Conservation (phyloP, 2,888 invertebrate genomes). For the Nineta flava region DNA sequence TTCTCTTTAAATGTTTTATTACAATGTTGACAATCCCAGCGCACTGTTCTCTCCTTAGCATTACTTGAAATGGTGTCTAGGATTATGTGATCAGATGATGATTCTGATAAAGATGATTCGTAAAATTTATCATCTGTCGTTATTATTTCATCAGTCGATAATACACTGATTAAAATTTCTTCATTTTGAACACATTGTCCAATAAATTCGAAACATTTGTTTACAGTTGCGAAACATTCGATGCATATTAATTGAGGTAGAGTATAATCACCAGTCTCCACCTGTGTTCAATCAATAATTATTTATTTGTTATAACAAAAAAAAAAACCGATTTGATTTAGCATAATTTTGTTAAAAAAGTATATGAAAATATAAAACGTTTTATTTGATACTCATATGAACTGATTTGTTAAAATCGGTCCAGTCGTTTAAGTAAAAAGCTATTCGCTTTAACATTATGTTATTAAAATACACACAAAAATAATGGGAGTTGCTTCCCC, state of each 20-base stretch:
- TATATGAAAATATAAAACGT: no score
- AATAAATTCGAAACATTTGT: not conserved
- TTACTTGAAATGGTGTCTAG: no score
- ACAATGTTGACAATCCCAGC: not conserved
- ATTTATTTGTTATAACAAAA: no score
- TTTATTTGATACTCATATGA: no score
- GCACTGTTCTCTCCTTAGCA: not conserved
- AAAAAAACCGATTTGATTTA: no score
- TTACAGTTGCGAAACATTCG: not conserved
- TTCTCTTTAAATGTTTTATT: not conserved
- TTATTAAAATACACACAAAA: no score
- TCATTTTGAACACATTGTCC: not conserved
- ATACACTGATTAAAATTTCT: not conserved
- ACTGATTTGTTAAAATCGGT: no score
- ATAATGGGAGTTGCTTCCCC: no score
- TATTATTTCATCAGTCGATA: not conserved
- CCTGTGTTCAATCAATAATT: not conserved
- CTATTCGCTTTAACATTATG: no score
- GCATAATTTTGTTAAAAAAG: no score
- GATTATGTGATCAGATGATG: not conserved
- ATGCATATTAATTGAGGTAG: not conserved
- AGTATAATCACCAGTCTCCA: not conserved
- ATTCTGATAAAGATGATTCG: not conserved
- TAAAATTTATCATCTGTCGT: not conserved
- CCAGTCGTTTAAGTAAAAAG: no score